phyloP scores from a whole-genome alignment of 2,888 invertebrate genomes.

The Acronicta alni region DNA sequence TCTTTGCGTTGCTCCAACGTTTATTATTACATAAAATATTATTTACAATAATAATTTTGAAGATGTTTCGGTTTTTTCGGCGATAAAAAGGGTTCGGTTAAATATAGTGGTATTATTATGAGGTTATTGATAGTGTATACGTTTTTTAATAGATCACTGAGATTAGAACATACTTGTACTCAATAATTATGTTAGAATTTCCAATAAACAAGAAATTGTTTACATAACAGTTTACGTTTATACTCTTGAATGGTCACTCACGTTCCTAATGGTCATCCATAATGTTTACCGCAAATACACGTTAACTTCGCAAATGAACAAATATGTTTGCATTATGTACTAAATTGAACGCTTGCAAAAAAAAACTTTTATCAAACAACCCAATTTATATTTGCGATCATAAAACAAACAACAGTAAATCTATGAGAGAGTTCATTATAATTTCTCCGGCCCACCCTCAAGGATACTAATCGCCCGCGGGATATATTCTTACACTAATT shows the following conservation, averaged over 20 bases:
- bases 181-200: neutral
- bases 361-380: neutral
- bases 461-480: conserved; percentile 27
- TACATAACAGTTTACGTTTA: neutral
- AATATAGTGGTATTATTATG: conserved; percentile 40
- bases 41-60: conserved; percentile 49
- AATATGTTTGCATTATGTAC: no score
- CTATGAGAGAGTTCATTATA: conserved; percentile 18
- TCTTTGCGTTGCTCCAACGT: conserved; percentile 50
- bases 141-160: conserved; percentile 27
- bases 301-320: neutral
- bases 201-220: neutral
- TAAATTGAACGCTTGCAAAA: neutral
- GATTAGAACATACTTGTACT: neutral
- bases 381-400: conserved; percentile 7
- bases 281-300: no score
- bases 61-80: conserved; percentile 49
- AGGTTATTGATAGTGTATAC: conserved; percentile 39
- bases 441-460: conserved; percentile 13
- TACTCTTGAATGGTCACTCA: no score
- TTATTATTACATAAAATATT: conserved; percentile 55
- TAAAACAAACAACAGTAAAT: conserved; percentile 19
- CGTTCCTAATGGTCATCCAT: no score
- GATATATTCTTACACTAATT: conserved; percentile 45
- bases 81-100: conserved; percentile 48